Evolutionary conservation across 2,888 invertebrate species (phyloP), one percentile per base, ranked within the genome.

Genomic region (Pemphredon lugubris): DNA sequence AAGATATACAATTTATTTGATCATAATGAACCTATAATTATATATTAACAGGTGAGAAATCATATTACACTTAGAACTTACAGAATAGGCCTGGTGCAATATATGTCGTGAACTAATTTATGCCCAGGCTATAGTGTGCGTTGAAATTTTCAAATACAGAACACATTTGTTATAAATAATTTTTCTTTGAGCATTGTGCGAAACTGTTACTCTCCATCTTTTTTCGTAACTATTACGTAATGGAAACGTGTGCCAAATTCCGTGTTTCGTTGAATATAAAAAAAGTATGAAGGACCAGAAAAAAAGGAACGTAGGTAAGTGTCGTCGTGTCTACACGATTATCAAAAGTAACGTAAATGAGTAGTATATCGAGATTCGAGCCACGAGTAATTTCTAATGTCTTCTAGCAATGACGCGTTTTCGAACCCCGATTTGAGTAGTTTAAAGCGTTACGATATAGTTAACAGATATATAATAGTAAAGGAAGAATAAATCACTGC

Each of bases 21-120:
- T 76, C 58, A 54, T 74, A 68, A 72, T 76, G 65, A 67, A 63
- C 50, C 69, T 71, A 68, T 44, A 55, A 65, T 68, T 59, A 67
- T 69, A 48, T 73, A 44, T 44, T 61, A 78, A 57, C 60, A 75
- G 42, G 13, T 78, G 48, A 47, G 26, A 68, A 67, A 65, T 58
- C 53, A 73, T 64, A 73, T 65, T 76, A 67, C 54, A 57, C 45
- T 58, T 72, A 74, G 74, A 82, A 84, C 81, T 86, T 87, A 87
- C 88, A 88, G 86, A 88, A 88, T 88, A 88, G 88, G 88, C 88
- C 88, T 87, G 84, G 81, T 83, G 83, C 79, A 74, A 76, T 69
- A n/a, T n/a, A n/a, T 58, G 64, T 75, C 70, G 23, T 59, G 21
- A 73, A 72, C 51, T 66, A 67, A 68, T 66, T 42, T 60, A 64